Evolutionary conservation across 1,140 invertebrate genomes (phyloP), one percentile per base, ranked within the genome.

Genomic region (Nasonia longicornis): DNA sequence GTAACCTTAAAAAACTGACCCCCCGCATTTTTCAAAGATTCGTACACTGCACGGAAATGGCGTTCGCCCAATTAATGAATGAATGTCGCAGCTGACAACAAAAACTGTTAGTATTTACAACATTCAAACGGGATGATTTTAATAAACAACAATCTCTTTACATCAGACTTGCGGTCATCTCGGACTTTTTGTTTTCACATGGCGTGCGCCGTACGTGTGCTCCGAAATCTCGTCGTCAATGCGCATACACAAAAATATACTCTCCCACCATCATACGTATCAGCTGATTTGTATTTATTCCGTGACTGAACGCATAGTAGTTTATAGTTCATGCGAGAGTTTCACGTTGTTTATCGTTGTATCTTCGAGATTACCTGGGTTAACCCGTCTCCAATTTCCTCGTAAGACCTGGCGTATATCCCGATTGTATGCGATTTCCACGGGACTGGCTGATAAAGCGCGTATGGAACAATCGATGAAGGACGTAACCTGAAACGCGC

Each of bases 401-500:
- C 16, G 3, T 6, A 20, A 58, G 20, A 6, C 16, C 52, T n/a
- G 6, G n/a, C 52, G 52, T 14, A 58, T 14, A 16, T 52, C 48
- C 3, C 16, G 48, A 20, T n/a, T n/a, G 20, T 58, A 16, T n/a
- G 16, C 4, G 52, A 20, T 42, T 58, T 58, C 20, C 20, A 7
- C 52, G 52, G 16, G 16, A 16, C 16, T 4, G 10, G 38, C 52
- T 58, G 52, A 4, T 16, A 4, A 14, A 58, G 16, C 16, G 16
- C 52, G 16, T 22, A 52, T 52, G 52, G 12, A n/a, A 31, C 58
- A 80, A 77, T 77, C 66, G 38, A 72, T 45, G 52, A 48, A 79
- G 45, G 66, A 79, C 67, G 72, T 81, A 78, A 79, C 76, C 45
- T 70, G 10, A 63, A 83, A 69, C 7, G 67, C 14, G 20, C 20